These are phyloP conservation scores for Callyntrura guangdongensis DNA, from an alignment of 2,888 invertebrate genomes.

Conservation along the genomic window DNA sequence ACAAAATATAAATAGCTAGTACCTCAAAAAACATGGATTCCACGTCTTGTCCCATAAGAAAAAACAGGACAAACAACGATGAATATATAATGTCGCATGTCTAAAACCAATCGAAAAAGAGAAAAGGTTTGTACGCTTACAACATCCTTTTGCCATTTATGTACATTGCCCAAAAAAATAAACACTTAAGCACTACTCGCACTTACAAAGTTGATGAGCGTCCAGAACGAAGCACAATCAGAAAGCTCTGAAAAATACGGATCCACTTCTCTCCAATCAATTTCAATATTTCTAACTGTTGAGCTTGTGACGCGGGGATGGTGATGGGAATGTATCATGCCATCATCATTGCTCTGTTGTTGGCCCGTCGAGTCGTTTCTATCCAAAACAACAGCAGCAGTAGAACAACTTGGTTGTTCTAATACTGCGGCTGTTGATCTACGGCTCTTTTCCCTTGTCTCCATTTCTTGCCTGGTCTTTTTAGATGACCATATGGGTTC, in stretches of 20 bases:
- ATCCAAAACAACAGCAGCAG: slow-evolving; percentile 29
- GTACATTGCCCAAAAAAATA: neutral
- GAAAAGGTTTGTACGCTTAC: neutral
- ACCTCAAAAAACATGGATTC: slow-evolving; percentile 78
- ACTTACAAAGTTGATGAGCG: slow-evolving; percentile 75
- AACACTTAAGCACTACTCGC: neutral
- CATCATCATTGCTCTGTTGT: slow-evolving; percentile 20
- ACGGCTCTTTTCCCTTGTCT: slow-evolving; percentile 14
- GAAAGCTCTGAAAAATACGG: slow-evolving; percentile 79
- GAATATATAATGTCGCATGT: slow-evolving; percentile 77
- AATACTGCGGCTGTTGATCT: slow-evolving; percentile 1
- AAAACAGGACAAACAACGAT: slow-evolving; percentile 69
- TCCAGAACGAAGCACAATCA: slow-evolving; percentile 77
- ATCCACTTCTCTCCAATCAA: slow-evolving; percentile 77
- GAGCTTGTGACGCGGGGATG: slow-evolving; percentile 30
- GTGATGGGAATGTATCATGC: slow-evolving; percentile 15
- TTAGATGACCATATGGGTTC: slow-evolving; percentile 56
- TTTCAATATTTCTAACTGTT: slow-evolving; percentile 71
- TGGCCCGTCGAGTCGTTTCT: neutral
- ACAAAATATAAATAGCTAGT: neutral
- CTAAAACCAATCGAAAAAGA: slow-evolving; percentile 42
- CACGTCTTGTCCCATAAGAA: slow-evolving; percentile 74
- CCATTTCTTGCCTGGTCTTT: slow-evolving; percentile 42
- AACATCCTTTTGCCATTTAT: neutral
- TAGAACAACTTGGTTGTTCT: slow-evolving; percentile 51